Conservation (phyloP, 2,888 invertebrate genomes). For the Drosophila ochracea region DNA sequence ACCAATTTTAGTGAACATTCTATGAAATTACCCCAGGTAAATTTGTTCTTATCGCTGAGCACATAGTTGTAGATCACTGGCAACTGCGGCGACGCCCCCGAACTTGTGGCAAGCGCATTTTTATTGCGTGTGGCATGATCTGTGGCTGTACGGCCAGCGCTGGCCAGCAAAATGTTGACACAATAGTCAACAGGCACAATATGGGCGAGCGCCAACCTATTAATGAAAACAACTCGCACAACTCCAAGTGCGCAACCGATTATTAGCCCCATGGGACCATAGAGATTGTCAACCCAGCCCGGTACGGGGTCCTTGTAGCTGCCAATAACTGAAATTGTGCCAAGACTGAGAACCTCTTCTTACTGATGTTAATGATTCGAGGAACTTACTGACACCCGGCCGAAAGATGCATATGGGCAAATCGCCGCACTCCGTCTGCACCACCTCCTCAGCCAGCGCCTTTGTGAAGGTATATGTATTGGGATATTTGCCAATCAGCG, state of each 20-base stretch:
- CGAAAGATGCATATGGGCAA: conserved; percentile 89
- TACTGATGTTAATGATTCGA: background rate
- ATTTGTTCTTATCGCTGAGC: conserved; percentile 91
- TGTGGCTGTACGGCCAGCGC: conserved; percentile 85
- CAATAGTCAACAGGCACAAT: conserved; percentile 86
- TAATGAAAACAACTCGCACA: conserved; percentile 80
- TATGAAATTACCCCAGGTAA: conserved; percentile 92
- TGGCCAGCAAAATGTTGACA: conserved; percentile 85
- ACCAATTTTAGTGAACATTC: conserved; percentile 83
- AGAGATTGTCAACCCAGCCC: conserved; percentile 90
- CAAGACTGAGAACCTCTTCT: background rate
- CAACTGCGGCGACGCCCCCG: background rate
- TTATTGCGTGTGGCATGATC: background rate
- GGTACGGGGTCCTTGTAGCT: conserved; percentile 86
- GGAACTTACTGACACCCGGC: conserved; percentile 88
- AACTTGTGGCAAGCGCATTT: conserved; percentile 34
- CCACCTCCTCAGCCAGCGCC: conserved; percentile 88
- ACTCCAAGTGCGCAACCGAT: conserved; percentile 87
- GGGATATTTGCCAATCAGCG: conserved; percentile 85
- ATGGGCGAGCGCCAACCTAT: conserved; percentile 68
- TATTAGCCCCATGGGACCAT: conserved; percentile 86
- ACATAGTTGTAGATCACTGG: conserved; percentile 90
- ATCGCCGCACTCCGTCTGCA: conserved; percentile 86
- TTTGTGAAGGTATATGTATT: conserved; percentile 92
- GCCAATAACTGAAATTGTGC: conserved; percentile 66